Base-by-base conservation (phyloP, 2,888 invertebrate genomes). In the Entomobrya proxima region DNA sequence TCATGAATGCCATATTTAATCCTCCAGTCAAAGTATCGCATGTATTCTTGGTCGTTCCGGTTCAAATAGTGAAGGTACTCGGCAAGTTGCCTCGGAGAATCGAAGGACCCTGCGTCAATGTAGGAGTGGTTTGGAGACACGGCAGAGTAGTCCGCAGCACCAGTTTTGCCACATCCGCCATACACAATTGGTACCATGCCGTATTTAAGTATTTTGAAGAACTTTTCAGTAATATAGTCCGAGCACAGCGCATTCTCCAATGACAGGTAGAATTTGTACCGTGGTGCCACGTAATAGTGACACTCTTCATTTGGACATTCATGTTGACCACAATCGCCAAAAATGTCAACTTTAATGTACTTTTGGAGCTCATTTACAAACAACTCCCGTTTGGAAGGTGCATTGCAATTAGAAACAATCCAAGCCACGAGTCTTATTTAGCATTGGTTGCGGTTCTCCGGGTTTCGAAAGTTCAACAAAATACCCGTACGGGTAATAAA, bases 151-250 rank as follows among this genome's bases (percentile, higher is more conserved):
- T 79, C 67, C 21, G 21, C 24, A 0, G 40, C 7, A 32, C 27
- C n/a, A n/a, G n/a, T n/a, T n/a, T n/a, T n/a, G n/a, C n/a, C 35
- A 7, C 13, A 64, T n/a, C 79, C 72, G 3, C 82, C 87, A 32
- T 82, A 88, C 15, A 87, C 87, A 6, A 88, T 80, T 1, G 88
- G 88, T 2, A 88, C 78, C 74, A 87, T 69, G 6, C 44, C 44
- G 30, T 44, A 15, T 11, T 64, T 40, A 44, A 86, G 37, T 21
- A 74, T 50, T 24, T 52, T 67, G 78, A 79, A 88, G 44, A 85
- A 83, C 24, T 88, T 88, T 50, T 88, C 88, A 6, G 85, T 88
- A 1, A 87, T 79, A 47, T 88, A 88, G 27, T 88, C 88, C 15
- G 61, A 61, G 75, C 88, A 87, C 11, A 86, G 32, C 11, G 88